Conservation (phyloP, 2,113 vertebrate species). For the Saimiri boliviensis region DNA sequence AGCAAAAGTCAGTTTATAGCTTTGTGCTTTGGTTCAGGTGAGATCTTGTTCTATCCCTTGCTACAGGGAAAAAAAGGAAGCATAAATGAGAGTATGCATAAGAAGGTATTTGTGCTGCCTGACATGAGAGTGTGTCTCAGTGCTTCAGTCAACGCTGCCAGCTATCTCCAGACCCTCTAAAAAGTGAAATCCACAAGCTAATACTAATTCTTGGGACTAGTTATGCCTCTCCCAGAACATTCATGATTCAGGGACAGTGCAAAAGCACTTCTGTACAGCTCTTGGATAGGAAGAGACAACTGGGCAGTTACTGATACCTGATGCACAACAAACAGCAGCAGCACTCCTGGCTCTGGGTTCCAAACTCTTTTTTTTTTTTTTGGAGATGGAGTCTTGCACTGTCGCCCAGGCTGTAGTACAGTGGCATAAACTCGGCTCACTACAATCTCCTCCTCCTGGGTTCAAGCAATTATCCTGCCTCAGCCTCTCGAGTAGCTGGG, state of each 20-base stretch:
- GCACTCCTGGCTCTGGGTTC: not conserved
- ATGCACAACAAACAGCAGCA: not conserved
- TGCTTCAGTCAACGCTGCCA: not conserved
- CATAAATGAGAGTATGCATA: not conserved
- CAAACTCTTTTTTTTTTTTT: not conserved
- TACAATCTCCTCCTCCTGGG: no score
- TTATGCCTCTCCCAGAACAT: not conserved
- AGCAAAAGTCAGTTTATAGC: not conserved
- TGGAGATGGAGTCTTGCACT: no score
- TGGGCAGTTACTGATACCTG: not conserved
- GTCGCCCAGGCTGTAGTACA: no score
- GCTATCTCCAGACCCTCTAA: not conserved
- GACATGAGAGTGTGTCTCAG: not conserved
- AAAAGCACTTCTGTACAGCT: not conserved
- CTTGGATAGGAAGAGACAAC: not conserved
- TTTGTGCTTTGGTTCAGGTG: not conserved
- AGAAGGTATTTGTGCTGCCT: not conserved
- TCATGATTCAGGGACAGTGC: not conserved
- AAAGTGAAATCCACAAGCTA: not conserved
- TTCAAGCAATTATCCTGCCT: no score
- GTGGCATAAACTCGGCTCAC: no score
- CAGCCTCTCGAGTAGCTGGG: no score
- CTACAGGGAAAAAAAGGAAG: not conserved
- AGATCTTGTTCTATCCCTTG: not conserved
- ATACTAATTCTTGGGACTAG: no score